Evolutionary conservation across 2,797 vertebrate species (phyloP).

Genomic region (Malurus splendens): DNA sequence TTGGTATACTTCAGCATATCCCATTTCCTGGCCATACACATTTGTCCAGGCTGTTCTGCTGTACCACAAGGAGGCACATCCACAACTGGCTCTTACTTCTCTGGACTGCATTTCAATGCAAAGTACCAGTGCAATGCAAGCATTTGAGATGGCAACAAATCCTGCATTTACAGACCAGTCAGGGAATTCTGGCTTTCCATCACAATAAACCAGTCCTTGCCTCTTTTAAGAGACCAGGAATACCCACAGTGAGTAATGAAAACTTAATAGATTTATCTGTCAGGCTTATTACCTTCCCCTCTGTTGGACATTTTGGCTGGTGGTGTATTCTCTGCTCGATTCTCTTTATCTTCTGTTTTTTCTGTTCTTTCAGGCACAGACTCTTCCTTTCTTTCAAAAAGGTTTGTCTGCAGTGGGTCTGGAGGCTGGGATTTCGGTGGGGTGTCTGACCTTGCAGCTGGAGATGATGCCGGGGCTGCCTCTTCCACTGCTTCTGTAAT

Average conservation of each 20-base stretch:
- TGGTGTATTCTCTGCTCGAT: conserved; percentile 24
- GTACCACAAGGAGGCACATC: not conserved
- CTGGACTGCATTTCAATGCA: fast-evolving
- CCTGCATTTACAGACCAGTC: not conserved
- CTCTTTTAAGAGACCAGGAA: not conserved
- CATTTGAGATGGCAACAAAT: not conserved
- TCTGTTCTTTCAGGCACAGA: conserved; percentile 58
- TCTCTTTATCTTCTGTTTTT: conserved; percentile 70
- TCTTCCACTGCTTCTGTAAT: conserved; percentile 73
- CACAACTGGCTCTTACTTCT: not conserved
- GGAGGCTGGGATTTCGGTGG: conserved; percentile 67
- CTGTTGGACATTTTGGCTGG: conserved; percentile 63
- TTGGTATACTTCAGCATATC: not conserved
- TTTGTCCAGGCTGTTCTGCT: not conserved
- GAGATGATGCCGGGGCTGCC: conserved; percentile 54
- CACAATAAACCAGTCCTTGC: not conserved
- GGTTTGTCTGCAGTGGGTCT: conserved; percentile 37
- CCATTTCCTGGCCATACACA: not conserved
- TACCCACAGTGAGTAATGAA: not conserved
- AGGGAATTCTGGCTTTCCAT: not conserved
- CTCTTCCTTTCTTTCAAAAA: conserved; percentile 72
- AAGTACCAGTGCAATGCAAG: not conserved
- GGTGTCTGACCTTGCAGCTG: conserved; percentile 61
- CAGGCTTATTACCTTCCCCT: conserved; percentile 64
- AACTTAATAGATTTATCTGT: not conserved